Evolutionary conservation across 2,888 invertebrate genomes (phyloP).

Genomic region (Caradrina kadenii): DNA sequence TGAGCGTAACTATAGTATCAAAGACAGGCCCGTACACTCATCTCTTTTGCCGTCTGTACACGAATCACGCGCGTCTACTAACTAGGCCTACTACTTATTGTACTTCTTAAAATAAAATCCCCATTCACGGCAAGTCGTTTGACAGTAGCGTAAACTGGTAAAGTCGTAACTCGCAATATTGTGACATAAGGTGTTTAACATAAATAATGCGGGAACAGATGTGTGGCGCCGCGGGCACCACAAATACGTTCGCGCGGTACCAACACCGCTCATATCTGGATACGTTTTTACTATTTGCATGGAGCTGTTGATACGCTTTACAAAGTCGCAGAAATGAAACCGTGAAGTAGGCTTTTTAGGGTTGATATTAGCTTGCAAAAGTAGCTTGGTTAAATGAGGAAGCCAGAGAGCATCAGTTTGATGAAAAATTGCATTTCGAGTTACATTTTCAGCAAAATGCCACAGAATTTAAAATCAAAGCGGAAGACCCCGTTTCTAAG

Average conservation of each 20-base stretch:
- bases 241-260: slow-evolving; percentile 86
- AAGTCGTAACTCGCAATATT: slow-evolving; percentile 88
- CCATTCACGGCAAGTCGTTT: slow-evolving; percentile 74
- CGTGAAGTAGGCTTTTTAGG: background rate
- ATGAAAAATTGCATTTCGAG: no score
- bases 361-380: background rate
- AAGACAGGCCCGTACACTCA: background rate
- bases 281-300: slow-evolving; percentile 71
- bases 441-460: no score
- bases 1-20: no score
- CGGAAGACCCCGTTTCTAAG: no score
- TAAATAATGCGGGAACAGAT: slow-evolving; percentile 90
- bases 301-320: slow-evolving; percentile 72
- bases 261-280: slow-evolving; percentile 74
- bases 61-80: background rate
- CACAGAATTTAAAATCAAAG: no score
- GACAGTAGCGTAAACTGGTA: slow-evolving; percentile 81
- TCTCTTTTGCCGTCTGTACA: slow-evolving; percentile 5
- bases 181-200: slow-evolving; percentile 91
- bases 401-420: background rate
- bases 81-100: slow-evolving; percentile 36
- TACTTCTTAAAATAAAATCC: slow-evolving; percentile 81
- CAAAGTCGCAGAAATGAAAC: background rate
- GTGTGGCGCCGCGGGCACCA: slow-evolving; percentile 86
- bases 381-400: background rate